Evolutionary conservation across 2,888 invertebrate genomes (phyloP), one percentile per base, ranked within the genome.

Genomic region (Adelphocoris suturalis): DNA sequence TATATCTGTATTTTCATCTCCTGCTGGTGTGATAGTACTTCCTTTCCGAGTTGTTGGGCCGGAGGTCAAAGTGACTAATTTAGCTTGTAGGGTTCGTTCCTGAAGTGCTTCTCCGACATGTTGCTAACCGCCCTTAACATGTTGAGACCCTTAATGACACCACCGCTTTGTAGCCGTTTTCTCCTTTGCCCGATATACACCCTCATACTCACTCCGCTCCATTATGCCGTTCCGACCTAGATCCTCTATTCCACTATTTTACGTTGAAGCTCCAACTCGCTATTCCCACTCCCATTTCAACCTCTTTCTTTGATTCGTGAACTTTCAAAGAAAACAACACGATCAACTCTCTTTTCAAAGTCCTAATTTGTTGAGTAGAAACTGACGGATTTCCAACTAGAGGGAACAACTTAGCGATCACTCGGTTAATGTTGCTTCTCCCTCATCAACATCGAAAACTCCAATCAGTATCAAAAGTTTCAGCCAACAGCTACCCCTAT

Each of bases 221-320:
- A 57, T 57, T n/a, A 57, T n/a, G n/a, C 37, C 37, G 57, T n/a
- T 57, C 5, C 57, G 57, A 57, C 57, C 57, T n/a, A 57, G n/a
- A 57, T 57, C 57, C 57, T n/a, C 16, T 7, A n/a, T 57, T 16
- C 52, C 37, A 37, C 37, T 12, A 52, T 52, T 12, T 16, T 52
- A 12, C 2, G 57, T 16, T 57, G n/a, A 57, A 16, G n/a, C n/a
- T 57, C 1, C 57, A 57, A 57, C 57, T 57, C n/a, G n/a, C n/a
- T n/a, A 14, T n/a, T n/a, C n/a, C n/a, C n/a, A 52, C 52, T 11
- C 5, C n/a, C n/a, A 16, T n/a, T 57, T 57, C n/a, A n/a, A n/a
- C 57, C n/a, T 57, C 57, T 14, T 57, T 57, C 57, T 57, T 57
- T 57, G 57, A n/a, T 57, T 57, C 57, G 57, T 57, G 57, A 57